Base-by-base conservation (phyloP, 2,888 invertebrate species). In the Amblyjoppa proteus region DNA sequence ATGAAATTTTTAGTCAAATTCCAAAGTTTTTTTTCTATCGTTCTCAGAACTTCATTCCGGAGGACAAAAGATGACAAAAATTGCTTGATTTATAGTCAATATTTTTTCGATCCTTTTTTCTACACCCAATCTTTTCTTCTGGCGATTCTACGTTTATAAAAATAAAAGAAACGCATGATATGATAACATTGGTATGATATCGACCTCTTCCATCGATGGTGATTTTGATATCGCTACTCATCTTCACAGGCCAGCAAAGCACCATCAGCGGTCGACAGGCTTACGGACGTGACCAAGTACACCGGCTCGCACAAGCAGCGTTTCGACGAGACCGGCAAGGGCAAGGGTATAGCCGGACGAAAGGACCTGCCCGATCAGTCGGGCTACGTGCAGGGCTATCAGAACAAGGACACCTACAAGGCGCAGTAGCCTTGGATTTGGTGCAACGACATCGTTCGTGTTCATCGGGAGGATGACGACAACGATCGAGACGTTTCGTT, bases 291-390 rank as follows among this genome's bases (percentile, higher is more conserved):
- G n/a, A 96, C 96, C 90, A 98, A 97, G 92, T 98, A 98, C 94
- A 98, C 98, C 0, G 98, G 98, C 73, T 97, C 97, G 5, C 97
- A 97, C 93, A 97, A 96, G 93, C 97, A 98, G 90, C 96, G 98
- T 34, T 98, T 98, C 92, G 98, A 98, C 94, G 97, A 97, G 77
- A 94, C 95, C 38, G 98, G 98, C 83, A 98, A 97, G 93, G 98
- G 98, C 25, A 97, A 97, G 93, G 98, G 98, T 6, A 97, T 97
- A 81, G 95, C 97, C 2, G 98, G 98, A 31, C 95, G 98, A 76
- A 97, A 97, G 93, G 97, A 98, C 91, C 75, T 96, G 16, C 95
- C 96, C 28, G 97, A 97, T 89, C 95, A 95, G 31, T 96, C 96
- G 1, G 98, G 98, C 71, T 98, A 98, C 92, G 98, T 98, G 80